Base-by-base conservation (phyloP, 1,140 invertebrate species). In the Eumeta japonica region DNA sequence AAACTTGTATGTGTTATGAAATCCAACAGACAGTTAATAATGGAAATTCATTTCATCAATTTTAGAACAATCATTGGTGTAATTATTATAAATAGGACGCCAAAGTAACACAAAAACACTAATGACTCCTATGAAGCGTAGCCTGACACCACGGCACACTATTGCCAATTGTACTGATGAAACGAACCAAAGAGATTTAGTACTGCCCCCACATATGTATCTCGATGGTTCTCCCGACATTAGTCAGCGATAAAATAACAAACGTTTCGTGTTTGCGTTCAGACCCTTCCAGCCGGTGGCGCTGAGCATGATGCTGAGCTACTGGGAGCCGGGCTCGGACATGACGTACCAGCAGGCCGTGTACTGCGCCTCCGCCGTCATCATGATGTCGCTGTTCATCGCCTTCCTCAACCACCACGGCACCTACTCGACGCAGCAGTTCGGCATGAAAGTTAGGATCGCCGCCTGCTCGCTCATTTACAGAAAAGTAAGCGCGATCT, bases 381-480 rank as follows among this genome's bases (percentile, higher is more conserved):
- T 77, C 29, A 13, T 72, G 20, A 63, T 75, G 58, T 68, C 72
- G 1, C 37, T 75, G 14, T 30, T 71, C 28, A 63, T 66, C 35
- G 67, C 55, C 15, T 65, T 75, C 50, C 57, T 74, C 11, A 65
- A 74, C 46, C 71, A 75, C 40, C 70, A 75, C 46, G 62, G 63
- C 10, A 52, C 62, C n/a, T 65, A 70, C 36, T 68, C 71, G 37
- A 71, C 65, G 9, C 62, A 68, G 36, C 68, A 75, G 41, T 65
- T 70, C 17, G 74, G 74, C 16, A 77, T 77, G 74, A 72, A 76
- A 50, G 77, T 81, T 50, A 66, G 80, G 14, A 79, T 82, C 4
- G 79, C 80, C 10, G 78, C 79, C 16, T 81, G 79, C 41, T 81
- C 80, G 0, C 54, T 81, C 15, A 79, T 82, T 28, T 82, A 82